Evolutionary conservation across 2,797 vertebrate species (phyloP), one percentile per base, ranked within the genome.

Genomic region (Pipistrellus pipistrellus): DNA sequence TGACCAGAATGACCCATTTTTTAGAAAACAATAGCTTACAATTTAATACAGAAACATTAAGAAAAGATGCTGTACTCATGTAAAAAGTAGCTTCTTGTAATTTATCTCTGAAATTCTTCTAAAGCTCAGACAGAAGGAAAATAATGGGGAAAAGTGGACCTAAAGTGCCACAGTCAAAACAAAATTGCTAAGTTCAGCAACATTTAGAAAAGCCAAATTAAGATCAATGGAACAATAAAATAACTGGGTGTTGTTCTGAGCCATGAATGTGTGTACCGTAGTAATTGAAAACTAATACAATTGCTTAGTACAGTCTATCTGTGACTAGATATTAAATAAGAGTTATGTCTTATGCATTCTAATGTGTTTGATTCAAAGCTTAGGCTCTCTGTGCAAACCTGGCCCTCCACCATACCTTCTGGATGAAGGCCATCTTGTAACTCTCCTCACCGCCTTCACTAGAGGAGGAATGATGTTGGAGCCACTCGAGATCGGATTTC

Each of bases 1-100:
- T 80, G 75, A 51, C 92, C 35, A 78, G 66, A 94, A 30, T 75
- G 68, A 41, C 18, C 12, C 8, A 46, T 68, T 88, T 88, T 86
- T 35, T 21, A 23, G 15, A 13, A 8, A n/a, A 35, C 9, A 35
- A n/a, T 0, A 57, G 4, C 66, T 69, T 87, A 53, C 59, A 82
- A 83, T 32, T 82, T 35, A 35, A 88, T 77, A 64, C 41, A 59
- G 27, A 91, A 55, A 62, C 38, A 48, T 38, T 71, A 84, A 44
- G 35, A 55, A 44, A 83, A 55, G 27, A 72, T 0, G 32, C 32
- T 44, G 32, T 78, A 85, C 32, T 85, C n/a, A 66, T 9, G 38
- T 21, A 32, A 44, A 44, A 95, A 66, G 38, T 12, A 84, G 14
- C n/a, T 38, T 62, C 55, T 44, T 46, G 25, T 17, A 72, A 80